Conservation (phyloP, 2,113 vertebrate genomes). For the Pseudorhombus dupliciocellatus region DNA sequence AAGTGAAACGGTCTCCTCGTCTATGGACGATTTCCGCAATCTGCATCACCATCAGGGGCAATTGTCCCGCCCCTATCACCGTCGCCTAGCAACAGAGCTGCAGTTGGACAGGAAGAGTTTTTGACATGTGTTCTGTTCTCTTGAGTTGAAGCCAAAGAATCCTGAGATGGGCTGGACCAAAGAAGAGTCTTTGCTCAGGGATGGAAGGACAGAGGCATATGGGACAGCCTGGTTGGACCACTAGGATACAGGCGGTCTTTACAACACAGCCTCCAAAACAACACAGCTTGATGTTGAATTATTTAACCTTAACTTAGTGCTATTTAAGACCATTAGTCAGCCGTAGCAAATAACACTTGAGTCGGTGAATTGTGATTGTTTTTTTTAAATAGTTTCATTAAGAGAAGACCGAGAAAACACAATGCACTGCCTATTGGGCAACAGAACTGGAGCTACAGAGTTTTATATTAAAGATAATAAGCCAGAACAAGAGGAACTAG, state of each 20-base stretch:
- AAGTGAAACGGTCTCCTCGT: neutral
- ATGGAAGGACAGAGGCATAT: too few relatives aligned
- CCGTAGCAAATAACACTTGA: neutral
- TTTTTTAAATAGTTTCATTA: neutral
- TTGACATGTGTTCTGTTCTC: too few relatives aligned
- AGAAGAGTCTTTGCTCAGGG: too few relatives aligned
- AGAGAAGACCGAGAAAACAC: slow-evolving; percentile 19
- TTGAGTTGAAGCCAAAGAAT: too few relatives aligned
- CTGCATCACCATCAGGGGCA: neutral
- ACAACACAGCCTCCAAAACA: neutral
- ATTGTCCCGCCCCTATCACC: neutral
- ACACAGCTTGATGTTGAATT: neutral
- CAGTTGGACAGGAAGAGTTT: neutral
- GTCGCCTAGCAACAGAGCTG: neutral
- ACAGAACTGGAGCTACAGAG: slow-evolving; percentile 34
- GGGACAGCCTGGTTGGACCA: neutral
- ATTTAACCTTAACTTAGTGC: neutral
- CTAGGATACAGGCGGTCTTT: neutral
- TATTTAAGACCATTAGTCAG: neutral
- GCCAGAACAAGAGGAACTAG: slow-evolving; percentile 22
- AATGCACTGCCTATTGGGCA: slow-evolving; percentile 25
- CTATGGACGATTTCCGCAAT: neutral
- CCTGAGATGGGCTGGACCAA: too few relatives aligned
- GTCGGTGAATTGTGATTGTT: neutral
- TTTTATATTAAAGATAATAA: slow-evolving; percentile 61